Evolutionary conservation across 2,888 invertebrate genomes (phyloP).

Genomic region (Leptinotarsa juncta): DNA sequence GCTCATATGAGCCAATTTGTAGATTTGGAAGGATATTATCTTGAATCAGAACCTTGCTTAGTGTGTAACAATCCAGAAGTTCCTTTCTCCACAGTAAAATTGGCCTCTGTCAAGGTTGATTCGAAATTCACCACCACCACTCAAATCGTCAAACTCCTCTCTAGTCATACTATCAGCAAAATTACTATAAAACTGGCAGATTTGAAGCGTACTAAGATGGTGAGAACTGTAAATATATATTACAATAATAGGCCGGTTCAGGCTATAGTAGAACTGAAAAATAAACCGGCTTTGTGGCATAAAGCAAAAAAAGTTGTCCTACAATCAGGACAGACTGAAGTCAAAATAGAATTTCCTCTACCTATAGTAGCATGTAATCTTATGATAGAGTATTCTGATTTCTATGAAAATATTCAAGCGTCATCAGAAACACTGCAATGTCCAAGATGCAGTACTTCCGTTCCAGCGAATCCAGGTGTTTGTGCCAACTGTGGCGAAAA

Average conservation of each 20-base stretch:
- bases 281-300: constrained; percentile 96
- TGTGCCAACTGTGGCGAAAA: constrained; percentile 98
- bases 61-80: constrained; percentile 99
- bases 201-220: constrained; percentile 97
- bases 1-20: constrained; percentile 93
- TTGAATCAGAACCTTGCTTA: constrained; percentile 97
- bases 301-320: constrained; percentile 93
- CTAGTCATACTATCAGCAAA: constrained; percentile 95
- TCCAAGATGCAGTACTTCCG: constrained; percentile 89
- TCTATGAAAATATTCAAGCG: constrained; percentile 94
- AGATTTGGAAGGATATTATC: constrained; percentile 94
- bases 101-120: constrained; percentile 94
- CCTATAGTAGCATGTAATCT: constrained; percentile 98
- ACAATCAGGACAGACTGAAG: constrained; percentile 92
- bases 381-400: constrained; percentile 98
- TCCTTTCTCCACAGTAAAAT: constrained; percentile 88
- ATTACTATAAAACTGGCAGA: constrained; percentile 94
- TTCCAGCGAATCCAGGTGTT: constrained; percentile 97
- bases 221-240: constrained; percentile 93
- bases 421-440: constrained; percentile 81
- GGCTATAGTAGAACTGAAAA: constrained; percentile 97
- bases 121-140: constrained; percentile 98
- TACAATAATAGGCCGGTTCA: constrained; percentile 97
- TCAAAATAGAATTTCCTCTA: constrained; percentile 95
- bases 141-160: constrained; percentile 95